Conservation (phyloP, 2,113 vertebrate species). For the Glaucidium brasilianum region DNA sequence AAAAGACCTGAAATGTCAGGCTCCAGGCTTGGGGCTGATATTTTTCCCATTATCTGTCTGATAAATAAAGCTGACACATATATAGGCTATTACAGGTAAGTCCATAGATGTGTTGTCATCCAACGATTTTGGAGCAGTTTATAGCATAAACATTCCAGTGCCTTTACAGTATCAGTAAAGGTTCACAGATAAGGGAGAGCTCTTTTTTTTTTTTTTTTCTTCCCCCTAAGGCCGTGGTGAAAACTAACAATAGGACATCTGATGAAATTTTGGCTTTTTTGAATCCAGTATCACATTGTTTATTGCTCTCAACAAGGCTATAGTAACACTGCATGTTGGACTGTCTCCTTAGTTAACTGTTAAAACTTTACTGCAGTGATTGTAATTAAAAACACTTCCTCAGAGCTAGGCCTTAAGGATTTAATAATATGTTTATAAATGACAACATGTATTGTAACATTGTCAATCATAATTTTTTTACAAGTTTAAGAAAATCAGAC, state of each 20-base stretch:
- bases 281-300: background rate
- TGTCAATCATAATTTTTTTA: slow-evolving; percentile 10
- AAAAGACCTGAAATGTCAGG: background rate
- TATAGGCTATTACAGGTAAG: accelerated
- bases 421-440: background rate
- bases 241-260: background rate
- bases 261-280: background rate
- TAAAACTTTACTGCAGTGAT: background rate
- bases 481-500: slow-evolving; percentile 17
- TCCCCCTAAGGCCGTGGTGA: background rate
- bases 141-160: background rate
- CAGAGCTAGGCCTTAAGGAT: background rate
- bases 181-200: accelerated
- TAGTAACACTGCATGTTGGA: background rate
- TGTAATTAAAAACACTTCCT: background rate
- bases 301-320: background rate
- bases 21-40: background rate
- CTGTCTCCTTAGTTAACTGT: background rate
- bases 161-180: background rate
- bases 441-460: background rate
- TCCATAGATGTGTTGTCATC: background rate
- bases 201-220: background rate
- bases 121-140: background rate
- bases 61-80: background rate
- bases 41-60: background rate